Percentiles rank a stretch among this genome's conserved stretches.
Conservation (phyloP, 2,113 vertebrate species). For the Leptosomus discolor region DNA sequence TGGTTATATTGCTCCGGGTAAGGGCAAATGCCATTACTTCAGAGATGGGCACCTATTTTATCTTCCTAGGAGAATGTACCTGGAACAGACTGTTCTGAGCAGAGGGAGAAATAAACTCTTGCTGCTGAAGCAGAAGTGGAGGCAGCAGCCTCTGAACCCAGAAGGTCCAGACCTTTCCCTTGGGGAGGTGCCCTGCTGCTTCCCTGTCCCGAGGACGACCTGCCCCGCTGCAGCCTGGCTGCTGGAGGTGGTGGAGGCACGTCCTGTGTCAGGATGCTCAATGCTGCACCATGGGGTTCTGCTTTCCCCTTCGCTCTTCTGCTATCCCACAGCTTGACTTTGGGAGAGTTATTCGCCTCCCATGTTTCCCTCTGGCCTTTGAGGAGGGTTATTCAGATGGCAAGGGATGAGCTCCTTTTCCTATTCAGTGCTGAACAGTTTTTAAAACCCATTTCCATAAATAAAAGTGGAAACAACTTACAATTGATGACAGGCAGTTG, state of each 20-base stretch:
- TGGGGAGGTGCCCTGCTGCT: neutral
- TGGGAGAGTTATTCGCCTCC: neutral
- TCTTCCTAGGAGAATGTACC: neutral
- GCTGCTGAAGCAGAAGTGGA: neutral
- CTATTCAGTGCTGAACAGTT: neutral
- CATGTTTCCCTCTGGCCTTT: neutral
- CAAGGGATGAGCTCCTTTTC: neutral
- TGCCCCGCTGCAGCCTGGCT: neutral
- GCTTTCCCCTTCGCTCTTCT: neutral
- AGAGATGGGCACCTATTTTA: constrained; percentile 28
- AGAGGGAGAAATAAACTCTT: neutral
- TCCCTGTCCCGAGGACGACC: rapidly evolving
- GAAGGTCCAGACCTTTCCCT: neutral
- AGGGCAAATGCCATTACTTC: constrained; percentile 26
- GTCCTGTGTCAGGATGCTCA: neutral
- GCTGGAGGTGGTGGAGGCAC: neutral
- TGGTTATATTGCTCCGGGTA: constrained; percentile 4
- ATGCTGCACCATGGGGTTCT: rapidly evolving
- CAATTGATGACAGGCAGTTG: neutral
- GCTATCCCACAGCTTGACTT: neutral
- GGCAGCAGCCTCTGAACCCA: neutral
- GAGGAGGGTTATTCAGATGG: neutral
- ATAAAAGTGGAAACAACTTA: neutral
- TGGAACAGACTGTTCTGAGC: neutral
- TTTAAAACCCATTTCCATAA: neutral